Base-by-base conservation (phyloP, 2,888 invertebrate genomes). In the Sesamia inferens region DNA sequence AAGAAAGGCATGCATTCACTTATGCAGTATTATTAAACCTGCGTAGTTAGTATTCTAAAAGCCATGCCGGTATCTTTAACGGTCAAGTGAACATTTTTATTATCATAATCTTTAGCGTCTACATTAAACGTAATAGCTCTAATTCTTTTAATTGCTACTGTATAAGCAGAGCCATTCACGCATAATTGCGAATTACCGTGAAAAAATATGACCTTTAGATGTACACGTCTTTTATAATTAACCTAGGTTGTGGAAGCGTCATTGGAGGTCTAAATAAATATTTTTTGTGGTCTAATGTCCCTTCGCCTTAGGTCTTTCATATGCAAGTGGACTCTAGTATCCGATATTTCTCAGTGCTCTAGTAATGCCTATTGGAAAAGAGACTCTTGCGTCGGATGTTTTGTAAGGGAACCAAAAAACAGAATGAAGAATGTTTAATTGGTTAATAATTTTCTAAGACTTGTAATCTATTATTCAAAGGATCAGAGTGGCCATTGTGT, bases 191-290 rank as follows among this genome's bases (percentile, higher is more conserved):
- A 88, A 90, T 90, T 85, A 85, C 79, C 76, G 77, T 89, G 86
- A 92, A 94, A 93, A 93, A 92, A 88, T 86, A 88, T 89, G 91
- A 93, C 94, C 93, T 94, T 95, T 94, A 85, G 24, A 81, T 83
- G 79, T 85, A 87, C 89, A 88, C 89, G 90, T 90, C 86, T 85
- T 87, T 89, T 89, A 85, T 93, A 92, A 93, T 92, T 92, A 88
- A 85, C 78, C 80, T 74, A 79, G 74, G 78, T 55, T 69, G 70
- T 74, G 74, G 76, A 76, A 76, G 74, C 85, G 78, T 83, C 86
- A 85, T 75, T 74, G 84, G 81, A 79, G 85, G 83, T 85, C 83
- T 80, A 19, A 47, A 73, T 80, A 80, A 76, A 72, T 73, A 79
- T 57, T 72, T 76, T 80, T 82, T 70, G 51, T 48, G 54, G 51